phyloP scores from a whole-genome alignment of 2,797 vertebrate species.

The Moxostoma hubbsi region DNA sequence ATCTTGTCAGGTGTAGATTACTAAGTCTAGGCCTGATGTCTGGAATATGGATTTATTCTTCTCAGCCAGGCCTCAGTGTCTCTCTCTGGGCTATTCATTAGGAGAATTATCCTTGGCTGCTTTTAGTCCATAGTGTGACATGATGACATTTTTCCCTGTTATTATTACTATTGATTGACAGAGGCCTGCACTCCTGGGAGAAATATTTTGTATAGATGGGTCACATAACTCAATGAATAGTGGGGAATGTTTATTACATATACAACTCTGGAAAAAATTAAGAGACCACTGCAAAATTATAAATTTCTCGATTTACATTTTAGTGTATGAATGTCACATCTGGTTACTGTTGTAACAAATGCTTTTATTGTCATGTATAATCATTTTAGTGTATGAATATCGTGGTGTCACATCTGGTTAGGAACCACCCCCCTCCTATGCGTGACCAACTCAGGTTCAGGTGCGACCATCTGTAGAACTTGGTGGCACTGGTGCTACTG shows the following conservation, averaged over 20 bases:
- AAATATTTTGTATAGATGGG: too few species aligned
- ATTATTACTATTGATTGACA: constrained; percentile 41
- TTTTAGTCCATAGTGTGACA: constrained; percentile 17
- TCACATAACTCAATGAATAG: not conserved
- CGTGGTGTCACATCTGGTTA: too few species aligned
- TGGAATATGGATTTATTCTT: constrained; percentile 33
- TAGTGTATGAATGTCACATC: too few species aligned
- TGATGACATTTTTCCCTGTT: constrained; percentile 35
- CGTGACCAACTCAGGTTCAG: too few species aligned
- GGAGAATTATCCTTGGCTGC: constrained; percentile 4
- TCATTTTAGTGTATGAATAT: too few species aligned
- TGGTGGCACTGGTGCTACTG: too few species aligned
- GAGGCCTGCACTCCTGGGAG: not conserved
- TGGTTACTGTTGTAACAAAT: too few species aligned
- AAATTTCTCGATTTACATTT: too few species aligned
- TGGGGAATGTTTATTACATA: not conserved
- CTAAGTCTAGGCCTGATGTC: constrained; percentile 10
- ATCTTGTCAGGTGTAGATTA: constrained; percentile 9
- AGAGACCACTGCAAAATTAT: too few species aligned
- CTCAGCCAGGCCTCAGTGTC: constrained; percentile 17
- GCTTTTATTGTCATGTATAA: too few species aligned
- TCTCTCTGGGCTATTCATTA: constrained; percentile 21
- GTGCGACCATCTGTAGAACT: too few species aligned
- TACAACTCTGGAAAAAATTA: not conserved
- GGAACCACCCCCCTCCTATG: too few species aligned